Conservation (phyloP, 2,113 vertebrate genomes). For the Syngnathus scovelli region DNA sequence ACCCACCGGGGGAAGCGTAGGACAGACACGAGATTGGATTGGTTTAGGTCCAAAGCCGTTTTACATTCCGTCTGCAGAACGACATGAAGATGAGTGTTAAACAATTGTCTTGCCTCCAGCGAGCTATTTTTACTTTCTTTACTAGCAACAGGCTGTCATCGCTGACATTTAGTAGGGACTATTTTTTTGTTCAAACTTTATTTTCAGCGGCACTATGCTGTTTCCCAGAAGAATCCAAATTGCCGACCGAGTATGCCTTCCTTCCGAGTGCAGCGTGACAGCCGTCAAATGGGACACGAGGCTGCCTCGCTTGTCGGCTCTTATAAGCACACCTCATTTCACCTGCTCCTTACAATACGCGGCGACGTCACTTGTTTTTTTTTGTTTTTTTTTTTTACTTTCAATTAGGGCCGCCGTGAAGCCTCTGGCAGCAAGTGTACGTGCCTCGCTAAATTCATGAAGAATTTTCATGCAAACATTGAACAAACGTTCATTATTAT, state of each 20-base stretch:
- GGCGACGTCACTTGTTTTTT: neutral
- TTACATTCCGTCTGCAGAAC: neutral
- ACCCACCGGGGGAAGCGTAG: conserved; percentile 7
- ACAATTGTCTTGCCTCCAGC: neutral
- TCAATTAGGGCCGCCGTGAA: neutral
- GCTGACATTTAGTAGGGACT: too few relatives aligned
- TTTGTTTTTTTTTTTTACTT: neutral
- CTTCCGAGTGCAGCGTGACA: neutral
- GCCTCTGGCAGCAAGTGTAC: conserved; percentile 7
- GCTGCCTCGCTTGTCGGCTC: neutral
- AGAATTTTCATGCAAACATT: neutral
- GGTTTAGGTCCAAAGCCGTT: neutral
- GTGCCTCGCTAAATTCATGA: neutral
- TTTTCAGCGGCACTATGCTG: neutral
- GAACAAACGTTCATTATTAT: neutral
- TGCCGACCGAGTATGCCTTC: neutral
- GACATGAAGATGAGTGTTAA: neutral
- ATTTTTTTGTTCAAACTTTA: too few relatives aligned
- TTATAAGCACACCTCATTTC: neutral
- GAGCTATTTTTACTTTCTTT: neutral
- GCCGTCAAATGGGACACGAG: neutral
- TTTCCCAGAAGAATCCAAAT: neutral
- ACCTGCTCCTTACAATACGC: neutral
- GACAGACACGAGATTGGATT: conserved; percentile 2
- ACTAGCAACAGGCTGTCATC: neutral